These are phyloP conservation scores for Amphiprion clarkii DNA, from an alignment of 2,797 vertebrate genomes.

Conservation along the genomic window DNA sequence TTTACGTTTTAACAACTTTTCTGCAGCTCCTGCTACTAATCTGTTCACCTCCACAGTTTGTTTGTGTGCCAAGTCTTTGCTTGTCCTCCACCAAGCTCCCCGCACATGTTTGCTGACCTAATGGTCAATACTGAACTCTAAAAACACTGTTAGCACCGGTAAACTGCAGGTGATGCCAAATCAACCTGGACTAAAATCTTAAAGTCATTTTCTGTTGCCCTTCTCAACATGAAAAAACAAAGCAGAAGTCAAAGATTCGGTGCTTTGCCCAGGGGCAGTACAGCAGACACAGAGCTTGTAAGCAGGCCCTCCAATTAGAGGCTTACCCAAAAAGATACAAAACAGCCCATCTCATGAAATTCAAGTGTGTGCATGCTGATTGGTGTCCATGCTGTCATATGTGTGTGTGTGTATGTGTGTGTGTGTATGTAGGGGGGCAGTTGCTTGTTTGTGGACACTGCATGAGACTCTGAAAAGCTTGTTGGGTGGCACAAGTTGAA, in stretches of 20 bases:
- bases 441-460: slow-evolving; percentile 24
- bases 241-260: slow-evolving; percentile 2
- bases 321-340: slow-evolving; percentile 3
- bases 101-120: not conserved
- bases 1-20: not conserved
- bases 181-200: not conserved
- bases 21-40: not conserved
- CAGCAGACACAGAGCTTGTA: slow-evolving; percentile 27
- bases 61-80: not conserved
- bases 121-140: not conserved
- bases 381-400: slow-evolving; percentile 9
- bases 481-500: slow-evolving; percentile 29
- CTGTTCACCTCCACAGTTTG: not conserved
- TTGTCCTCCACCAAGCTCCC: not conserved
- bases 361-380: slow-evolving; percentile 27
- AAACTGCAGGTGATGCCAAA: slow-evolving; percentile 2
- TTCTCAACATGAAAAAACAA: slow-evolving; percentile 4
- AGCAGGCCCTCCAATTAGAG: slow-evolving; percentile 5
- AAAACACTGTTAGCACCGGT: not conserved
- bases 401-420: slow-evolving; percentile 22
- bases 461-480: slow-evolving; percentile 20
- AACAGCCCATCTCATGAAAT: slow-evolving; percentile 42
- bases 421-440: not conserved
- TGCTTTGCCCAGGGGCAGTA: slow-evolving; percentile 16
- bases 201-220: not conserved